Percentiles rank a stretch among this genome's conserved stretches.
phyloP scores from a whole-genome alignment of 1,140 invertebrate genomes.

The Anastatus disparis region DNA sequence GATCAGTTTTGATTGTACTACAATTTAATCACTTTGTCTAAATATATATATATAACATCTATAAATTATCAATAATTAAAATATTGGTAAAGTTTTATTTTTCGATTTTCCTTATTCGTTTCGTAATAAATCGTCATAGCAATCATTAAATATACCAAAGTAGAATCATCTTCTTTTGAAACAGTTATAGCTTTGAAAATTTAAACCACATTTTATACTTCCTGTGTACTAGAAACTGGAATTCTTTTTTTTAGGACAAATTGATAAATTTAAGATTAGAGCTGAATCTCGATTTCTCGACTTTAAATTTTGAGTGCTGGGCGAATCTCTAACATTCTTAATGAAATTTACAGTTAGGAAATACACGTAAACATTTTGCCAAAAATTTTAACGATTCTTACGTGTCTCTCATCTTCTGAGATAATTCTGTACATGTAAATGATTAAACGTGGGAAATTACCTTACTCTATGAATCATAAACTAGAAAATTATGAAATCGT shows the following conservation, averaged over 20 bases:
- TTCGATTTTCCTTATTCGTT: no score
- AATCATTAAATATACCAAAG: no score
- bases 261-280: neutral
- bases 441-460: neutral
- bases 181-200: neutral
- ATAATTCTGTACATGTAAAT: neutral
- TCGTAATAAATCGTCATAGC: no score
- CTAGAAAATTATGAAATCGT: no score
- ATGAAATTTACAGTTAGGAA: neutral
- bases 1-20: no score
- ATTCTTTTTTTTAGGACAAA: conserved; percentile 15
- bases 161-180: neutral
- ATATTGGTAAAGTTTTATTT: no score
- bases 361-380: neutral
- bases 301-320: neutral
- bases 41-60: neutral
- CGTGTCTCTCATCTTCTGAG: neutral
- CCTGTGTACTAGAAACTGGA: conserved; percentile 6
- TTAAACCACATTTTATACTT: neutral
- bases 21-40: neutral
- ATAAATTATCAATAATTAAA: no score
- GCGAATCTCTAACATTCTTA: conserved; percentile 3
- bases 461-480: neutral
- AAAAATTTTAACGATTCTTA: neutral
- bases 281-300: neutral